These are phyloP conservation scores for Temnothorax longispinosus DNA, from an alignment of 1,140 invertebrate genomes.

Conservation along the genomic window DNA sequence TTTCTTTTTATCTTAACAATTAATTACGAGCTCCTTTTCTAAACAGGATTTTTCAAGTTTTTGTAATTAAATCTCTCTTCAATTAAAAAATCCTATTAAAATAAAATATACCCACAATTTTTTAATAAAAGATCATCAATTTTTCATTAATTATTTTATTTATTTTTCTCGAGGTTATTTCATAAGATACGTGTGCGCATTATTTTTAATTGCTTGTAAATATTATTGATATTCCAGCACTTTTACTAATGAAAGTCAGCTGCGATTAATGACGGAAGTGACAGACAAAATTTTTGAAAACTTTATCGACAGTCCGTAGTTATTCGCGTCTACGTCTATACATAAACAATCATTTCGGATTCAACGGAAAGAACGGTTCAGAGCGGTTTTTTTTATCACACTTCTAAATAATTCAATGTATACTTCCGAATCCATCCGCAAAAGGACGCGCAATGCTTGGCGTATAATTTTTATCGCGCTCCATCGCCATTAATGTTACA, in stretches of 20 bases:
- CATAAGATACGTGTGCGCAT: neutral
- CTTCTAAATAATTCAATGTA: conserved; percentile 18
- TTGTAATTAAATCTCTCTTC: neutral
- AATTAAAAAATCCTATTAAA: neutral
- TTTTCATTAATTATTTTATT: neutral
- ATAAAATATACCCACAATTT: neutral
- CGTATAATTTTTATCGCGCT: conserved; percentile 54
- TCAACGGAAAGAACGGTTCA: neutral
- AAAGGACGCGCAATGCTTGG: conserved; percentile 33
- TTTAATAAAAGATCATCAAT: neutral
- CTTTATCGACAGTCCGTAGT: neutral
- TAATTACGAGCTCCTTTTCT: neutral
- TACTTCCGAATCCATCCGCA: conserved; percentile 28
- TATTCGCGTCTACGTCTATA: neutral
- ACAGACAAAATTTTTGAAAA: neutral
- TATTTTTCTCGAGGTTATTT: neutral
- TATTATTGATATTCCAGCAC: neutral
- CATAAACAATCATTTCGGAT: neutral
- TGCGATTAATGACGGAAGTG: neutral
- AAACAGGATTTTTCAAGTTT: conserved; percentile 5
- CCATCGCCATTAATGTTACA: conserved; percentile 57
- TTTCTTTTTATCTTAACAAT: conserved; percentile 5
- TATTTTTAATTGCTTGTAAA: neutral
- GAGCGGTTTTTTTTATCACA: conserved; percentile 5
- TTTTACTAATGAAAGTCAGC: neutral